Evolutionary conservation across 1,140 invertebrate species (phyloP), one percentile per base, ranked within the genome.

Genomic region (Caerostris darwini): DNA sequence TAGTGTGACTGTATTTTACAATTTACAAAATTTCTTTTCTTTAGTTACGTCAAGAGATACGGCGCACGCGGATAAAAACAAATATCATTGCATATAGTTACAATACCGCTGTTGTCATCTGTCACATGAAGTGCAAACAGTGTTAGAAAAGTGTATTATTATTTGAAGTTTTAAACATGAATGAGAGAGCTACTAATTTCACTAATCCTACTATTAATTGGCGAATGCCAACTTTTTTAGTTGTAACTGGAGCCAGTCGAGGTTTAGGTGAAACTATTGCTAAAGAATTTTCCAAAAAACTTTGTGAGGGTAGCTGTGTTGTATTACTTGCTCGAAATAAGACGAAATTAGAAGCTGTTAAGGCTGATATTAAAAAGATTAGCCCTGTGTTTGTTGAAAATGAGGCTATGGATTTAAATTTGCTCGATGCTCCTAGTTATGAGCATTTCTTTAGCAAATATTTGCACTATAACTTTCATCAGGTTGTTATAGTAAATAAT

Each of bases 161-260:
- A 64, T 14, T 5, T 17, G 61, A 14, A 5, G 12, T 10, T 14
- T 53, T 3, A 19, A 50, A 50, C 10, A 77, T 77, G 83, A 57
- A 1, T 77, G 71, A 77, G 10, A 50, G 19, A 53, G 3, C 71
- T 50, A 10, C 34, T 50, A 77, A 57, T 14, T 91, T 91, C 50
- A 50, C 53, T 34, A 85, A 61, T 54, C 54, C 67, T 67, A 10
- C 58, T 5, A 85, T 94, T 85, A 90, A 94, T 58, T 94, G 93
- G 93, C 71, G 83, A 14, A 6, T 90, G n/a, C 93, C 93, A 7
- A 94, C 93, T 56, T 90, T 94, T 71, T 85, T 90, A 53, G 86
- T 98, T 8, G 96, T 99, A 7, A 98, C 98, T 10, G 99, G 99
- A 56, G 98, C 98, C 0, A 98, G 98, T 94, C 97, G 97, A 95